A percentile compares a stretch with the other conserved stretches of the same genome.
Evolutionary conservation across 1,140 invertebrate species (phyloP).

Genomic region (Pogonus chalceus): DNA sequence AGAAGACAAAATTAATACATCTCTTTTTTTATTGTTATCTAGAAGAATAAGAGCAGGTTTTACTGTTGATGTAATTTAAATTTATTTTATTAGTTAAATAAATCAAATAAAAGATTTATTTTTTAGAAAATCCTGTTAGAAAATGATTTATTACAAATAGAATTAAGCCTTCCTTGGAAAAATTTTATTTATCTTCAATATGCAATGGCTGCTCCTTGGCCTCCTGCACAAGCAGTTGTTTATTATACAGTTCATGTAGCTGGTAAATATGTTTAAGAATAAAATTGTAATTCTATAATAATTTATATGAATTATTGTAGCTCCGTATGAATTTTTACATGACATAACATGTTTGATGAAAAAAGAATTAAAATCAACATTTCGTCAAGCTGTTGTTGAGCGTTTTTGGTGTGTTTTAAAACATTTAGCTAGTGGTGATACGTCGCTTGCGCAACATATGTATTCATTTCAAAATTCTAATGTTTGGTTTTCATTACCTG

Average conservation of each 20-base stretch:
- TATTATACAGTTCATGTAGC: constrained; percentile 49
- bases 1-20: constrained; percentile 52
- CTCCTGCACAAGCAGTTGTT: constrained; percentile 38
- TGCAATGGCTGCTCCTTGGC: constrained; percentile 50
- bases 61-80: constrained; percentile 50
- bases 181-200: constrained; percentile 66
- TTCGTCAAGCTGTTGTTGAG: constrained; percentile 56
- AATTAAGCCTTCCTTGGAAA: constrained; percentile 63
- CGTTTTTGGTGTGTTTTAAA: constrained; percentile 58
- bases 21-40: constrained; percentile 58
- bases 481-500: constrained; percentile 59
- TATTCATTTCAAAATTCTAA: constrained; percentile 57
- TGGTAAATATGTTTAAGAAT: constrained; percentile 36
- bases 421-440: constrained; percentile 57
- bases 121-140: constrained; percentile 39
- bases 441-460: constrained; percentile 54
- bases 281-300: not conserved
- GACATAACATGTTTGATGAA: constrained; percentile 64
- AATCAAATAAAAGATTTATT: constrained; percentile 16
- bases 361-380: constrained; percentile 56
- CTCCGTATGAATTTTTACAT: constrained; percentile 70
- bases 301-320: constrained; percentile 34
- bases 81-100: constrained; percentile 10
- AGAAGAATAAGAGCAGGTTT: constrained; percentile 73
- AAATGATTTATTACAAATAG: constrained; percentile 55